Evolutionary conservation across 2,888 invertebrate species (phyloP), one percentile per base, ranked within the genome.

Genomic region (Portevinia maculata): DNA sequence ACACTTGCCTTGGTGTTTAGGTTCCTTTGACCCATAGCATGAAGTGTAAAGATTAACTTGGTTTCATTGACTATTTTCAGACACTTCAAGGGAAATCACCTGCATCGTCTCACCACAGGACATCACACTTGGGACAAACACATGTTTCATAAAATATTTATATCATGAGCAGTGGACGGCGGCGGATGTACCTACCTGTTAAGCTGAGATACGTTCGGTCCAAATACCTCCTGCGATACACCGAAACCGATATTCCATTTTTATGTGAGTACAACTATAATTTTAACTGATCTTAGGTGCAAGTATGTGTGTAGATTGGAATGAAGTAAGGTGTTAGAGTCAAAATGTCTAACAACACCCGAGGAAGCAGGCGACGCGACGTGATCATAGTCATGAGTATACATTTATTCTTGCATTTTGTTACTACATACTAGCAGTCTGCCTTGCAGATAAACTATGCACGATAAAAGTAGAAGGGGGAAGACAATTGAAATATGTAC

Each of bases 11-110:
- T 7, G 28, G 15, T 15, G 60, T 73, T 28, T 65, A 32, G 37
- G 17, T 50, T 64, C 64, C 52, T 71, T 71, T 62, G 73, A 64
- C 64, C 73, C 21, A 64, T 13, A 48, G 34, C 37, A 48, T 50
- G 37, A 15, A 39, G 39, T 53, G 53, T 53, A 48, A 57, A 73
- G 30, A 67, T 48, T 17, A 57, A 15, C 15, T 55, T 53, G 28
- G 8, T 64, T 28, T 59, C 19, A 21, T 62, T 48, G n/a, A 50
- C 48, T 50, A 34, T 52, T 64, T 52, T 19, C 55, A 30, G 24
- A 46, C 13, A 46, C 11, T 48, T 59, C 50, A 9, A 74, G 28
- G 53, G 46, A 55, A 55, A 57, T 67, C 59, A 59, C 57, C 59
- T 59, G 59, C 57, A 52, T 52, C 5, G 57, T 37, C 34, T 32